A percentile compares a stretch with the other conserved stretches of the same genome.
Conservation (phyloP, 2,888 invertebrate species). For the Miltochrista miniata region DNA sequence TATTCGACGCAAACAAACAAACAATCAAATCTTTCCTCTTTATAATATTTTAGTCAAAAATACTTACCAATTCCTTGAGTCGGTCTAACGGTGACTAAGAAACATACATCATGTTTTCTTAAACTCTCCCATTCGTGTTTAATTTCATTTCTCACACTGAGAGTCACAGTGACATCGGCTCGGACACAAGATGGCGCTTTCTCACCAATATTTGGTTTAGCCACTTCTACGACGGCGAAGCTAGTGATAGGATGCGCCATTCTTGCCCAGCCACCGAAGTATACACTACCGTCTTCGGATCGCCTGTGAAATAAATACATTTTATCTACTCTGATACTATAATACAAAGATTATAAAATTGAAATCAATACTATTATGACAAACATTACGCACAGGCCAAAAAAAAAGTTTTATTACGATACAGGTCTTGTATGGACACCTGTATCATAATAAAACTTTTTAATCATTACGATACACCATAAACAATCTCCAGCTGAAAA, state of each 20-base stretch:
- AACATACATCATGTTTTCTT: slow-evolving; percentile 98
- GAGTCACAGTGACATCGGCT: slow-evolving; percentile 96
- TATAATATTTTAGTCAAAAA: too few relatives aligned
- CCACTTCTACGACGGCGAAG: slow-evolving; percentile 97
- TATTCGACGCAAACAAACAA: too few relatives aligned
- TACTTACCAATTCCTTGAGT: slow-evolving; percentile 89
- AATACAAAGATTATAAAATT: too few relatives aligned
- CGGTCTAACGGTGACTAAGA: slow-evolving; percentile 96
- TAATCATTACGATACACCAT: too few relatives aligned
- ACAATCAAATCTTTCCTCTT: too few relatives aligned
- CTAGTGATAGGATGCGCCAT: slow-evolving; percentile 98
- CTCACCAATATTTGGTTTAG: slow-evolving; percentile 96
- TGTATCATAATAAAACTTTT: too few relatives aligned
- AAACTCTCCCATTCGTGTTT: slow-evolving; percentile 98
- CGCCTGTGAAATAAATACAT: slow-evolving; percentile 81
- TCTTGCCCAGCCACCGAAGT: slow-evolving; percentile 99
- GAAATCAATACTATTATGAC: too few relatives aligned
- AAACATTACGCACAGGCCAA: too few relatives aligned
- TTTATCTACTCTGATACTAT: too few relatives aligned
- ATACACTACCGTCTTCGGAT: slow-evolving; percentile 92
- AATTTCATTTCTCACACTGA: slow-evolving; percentile 95
- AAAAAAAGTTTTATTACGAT: too few relatives aligned
- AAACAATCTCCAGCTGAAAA: too few relatives aligned
- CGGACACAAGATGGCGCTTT: slow-evolving; percentile 97
- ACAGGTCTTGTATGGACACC: too few relatives aligned